Evolutionary conservation across 1,140 invertebrate genomes (phyloP).

Genomic region (Archegozetes longisetosus): DNA sequence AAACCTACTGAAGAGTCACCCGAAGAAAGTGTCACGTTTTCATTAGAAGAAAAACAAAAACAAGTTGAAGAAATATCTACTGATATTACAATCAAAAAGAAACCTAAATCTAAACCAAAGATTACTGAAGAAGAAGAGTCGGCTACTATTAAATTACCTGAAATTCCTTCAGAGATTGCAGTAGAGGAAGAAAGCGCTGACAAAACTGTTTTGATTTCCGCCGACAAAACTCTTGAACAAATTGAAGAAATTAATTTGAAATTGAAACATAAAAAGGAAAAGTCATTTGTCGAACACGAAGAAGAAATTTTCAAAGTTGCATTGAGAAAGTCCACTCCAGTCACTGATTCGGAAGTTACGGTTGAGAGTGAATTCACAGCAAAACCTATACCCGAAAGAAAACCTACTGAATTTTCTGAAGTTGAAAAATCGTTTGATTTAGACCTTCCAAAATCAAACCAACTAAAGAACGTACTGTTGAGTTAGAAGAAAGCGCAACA

Average conservation of each 20-base stretch:
- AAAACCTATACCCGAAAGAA: conserved; percentile 28
- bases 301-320: conserved; percentile 5
- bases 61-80: conserved; percentile 16
- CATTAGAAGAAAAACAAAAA: conserved; percentile 8
- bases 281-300: conserved; percentile 15
- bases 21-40: not conserved
- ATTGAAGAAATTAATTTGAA: not conserved
- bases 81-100: conserved; percentile 16
- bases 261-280: conserved; percentile 10
- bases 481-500: conserved; percentile 34
- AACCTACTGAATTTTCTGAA: conserved; percentile 47
- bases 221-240: not conserved
- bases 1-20: not conserved
- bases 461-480: not conserved
- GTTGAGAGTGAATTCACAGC: conserved; percentile 17
- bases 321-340: not conserved
- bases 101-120: conserved; percentile 8
- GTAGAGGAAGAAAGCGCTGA: conserved; percentile 4
- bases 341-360: not conserved
- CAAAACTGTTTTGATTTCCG: not conserved
- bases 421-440: conserved; percentile 42
- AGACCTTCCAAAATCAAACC: not conserved
- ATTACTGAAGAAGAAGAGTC: conserved; percentile 7
- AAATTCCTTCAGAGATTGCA: conserved; percentile 1
- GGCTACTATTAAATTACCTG: not conserved